A percentile compares a stretch with the other conserved stretches of the same genome.
These are phyloP conservation scores for Drosophila monieri DNA, from an alignment of 2,888 invertebrate species.

Conservation along the genomic window DNA sequence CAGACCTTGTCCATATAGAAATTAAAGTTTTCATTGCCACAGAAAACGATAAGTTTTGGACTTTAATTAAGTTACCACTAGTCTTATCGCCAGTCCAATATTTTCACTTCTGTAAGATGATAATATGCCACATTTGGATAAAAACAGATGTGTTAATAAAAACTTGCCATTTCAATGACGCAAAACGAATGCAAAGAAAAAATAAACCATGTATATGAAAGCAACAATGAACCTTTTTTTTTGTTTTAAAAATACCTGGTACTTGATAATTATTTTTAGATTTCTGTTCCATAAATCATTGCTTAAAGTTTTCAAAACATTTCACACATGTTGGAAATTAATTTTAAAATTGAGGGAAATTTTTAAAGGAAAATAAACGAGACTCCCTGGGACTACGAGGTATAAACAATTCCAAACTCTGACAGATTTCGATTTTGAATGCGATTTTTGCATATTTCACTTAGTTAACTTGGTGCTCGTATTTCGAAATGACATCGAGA, in stretches of 20 bases:
- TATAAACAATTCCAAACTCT: slow-evolving; percentile 12
- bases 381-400: slow-evolving; percentile 11
- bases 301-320: not conserved
- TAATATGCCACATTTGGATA: slow-evolving; percentile 7
- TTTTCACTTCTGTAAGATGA: slow-evolving; percentile 1
- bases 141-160: slow-evolving; percentile 18
- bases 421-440: slow-evolving; percentile 9
- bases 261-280: slow-evolving; percentile 30
- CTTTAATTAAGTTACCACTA: slow-evolving; percentile 22
- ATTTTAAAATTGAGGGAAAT: not conserved
- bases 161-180: slow-evolving; percentile 16
- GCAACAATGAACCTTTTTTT: slow-evolving; percentile 27
- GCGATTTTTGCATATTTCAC: slow-evolving; percentile 43
- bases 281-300: slow-evolving; percentile 15
- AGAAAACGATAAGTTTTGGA: slow-evolving; percentile 17
- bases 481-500: slow-evolving; percentile 24
- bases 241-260: slow-evolving; percentile 17
- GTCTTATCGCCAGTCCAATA: slow-evolving; percentile 15
- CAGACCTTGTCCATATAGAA: not conserved
- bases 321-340: slow-evolving; percentile 1
- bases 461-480: slow-evolving; percentile 11
- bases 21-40: slow-evolving; percentile 3
- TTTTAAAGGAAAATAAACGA: slow-evolving; percentile 1
- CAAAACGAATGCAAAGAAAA: slow-evolving; percentile 16
- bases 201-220: slow-evolving; percentile 24